A percentile compares a stretch with the other conserved stretches of the same genome.
Evolutionary conservation across 2,113 vertebrate genomes (phyloP).

Genomic region (Podarcis muralis): DNA sequence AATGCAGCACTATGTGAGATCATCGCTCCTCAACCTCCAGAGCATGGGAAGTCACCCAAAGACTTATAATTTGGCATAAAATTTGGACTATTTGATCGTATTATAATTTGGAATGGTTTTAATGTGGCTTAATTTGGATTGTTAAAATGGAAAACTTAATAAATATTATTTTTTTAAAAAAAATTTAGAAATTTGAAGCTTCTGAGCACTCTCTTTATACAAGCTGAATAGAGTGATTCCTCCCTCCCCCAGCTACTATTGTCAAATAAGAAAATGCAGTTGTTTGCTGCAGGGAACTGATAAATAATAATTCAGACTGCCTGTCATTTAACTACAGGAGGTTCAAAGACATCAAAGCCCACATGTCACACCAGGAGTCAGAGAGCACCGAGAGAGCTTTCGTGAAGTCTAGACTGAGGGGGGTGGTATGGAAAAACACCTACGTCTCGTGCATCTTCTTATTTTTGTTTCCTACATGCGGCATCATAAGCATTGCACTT

Average conservation of each 20-base stretch:
- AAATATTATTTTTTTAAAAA: too few relatives aligned
- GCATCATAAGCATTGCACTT: slow-evolving; percentile 1
- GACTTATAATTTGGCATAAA: too few relatives aligned
- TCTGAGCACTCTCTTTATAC: slow-evolving; percentile 44
- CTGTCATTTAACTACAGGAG: slow-evolving; percentile 41
- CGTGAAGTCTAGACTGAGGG: slow-evolving; percentile 20
- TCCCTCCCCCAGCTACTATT: slow-evolving; percentile 29
- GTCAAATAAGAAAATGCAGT: slow-evolving; percentile 44
- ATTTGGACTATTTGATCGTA: too few relatives aligned
- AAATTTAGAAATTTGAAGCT: neutral
- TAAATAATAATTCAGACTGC: slow-evolving; percentile 52
- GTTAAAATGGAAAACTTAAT: too few relatives aligned
- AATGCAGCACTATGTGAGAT: too few relatives aligned
- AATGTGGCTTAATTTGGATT: too few relatives aligned
- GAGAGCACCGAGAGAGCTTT: slow-evolving; percentile 10
- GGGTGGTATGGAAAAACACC: neutral
- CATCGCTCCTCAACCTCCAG: too few relatives aligned
- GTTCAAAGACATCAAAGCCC: slow-evolving; percentile 39
- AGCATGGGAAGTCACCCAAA: too few relatives aligned
- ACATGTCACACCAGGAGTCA: slow-evolving; percentile 25
- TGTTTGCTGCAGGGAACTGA: slow-evolving; percentile 40
- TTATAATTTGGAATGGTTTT: too few relatives aligned
- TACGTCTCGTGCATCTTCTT: neutral
- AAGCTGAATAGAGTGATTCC: slow-evolving; percentile 38
- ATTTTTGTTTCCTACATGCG: neutral